phyloP scores from a whole-genome alignment of 2,113 vertebrate species.

The Garra rufa region DNA sequence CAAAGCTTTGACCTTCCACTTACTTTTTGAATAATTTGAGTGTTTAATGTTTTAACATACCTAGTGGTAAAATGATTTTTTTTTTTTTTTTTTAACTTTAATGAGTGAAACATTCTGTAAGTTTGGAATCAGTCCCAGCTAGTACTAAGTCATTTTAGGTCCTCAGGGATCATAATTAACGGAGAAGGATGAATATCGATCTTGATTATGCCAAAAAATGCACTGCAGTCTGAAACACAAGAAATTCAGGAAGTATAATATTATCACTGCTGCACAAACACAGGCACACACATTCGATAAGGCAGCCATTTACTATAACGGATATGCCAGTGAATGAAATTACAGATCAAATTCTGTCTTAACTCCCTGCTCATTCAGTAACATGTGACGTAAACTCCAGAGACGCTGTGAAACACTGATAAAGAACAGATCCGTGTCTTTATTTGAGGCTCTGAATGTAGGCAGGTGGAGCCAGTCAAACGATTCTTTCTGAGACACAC shows the following conservation, averaged over 20 bases:
- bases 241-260: background rate
- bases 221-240: background rate
- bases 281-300: background rate
- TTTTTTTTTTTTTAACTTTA: too few species aligned
- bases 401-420: slow-evolving; percentile 3
- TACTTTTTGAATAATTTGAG: background rate
- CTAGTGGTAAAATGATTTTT: background rate
- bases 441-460: background rate
- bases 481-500: slow-evolving; percentile 10
- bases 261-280: slow-evolving; percentile 1
- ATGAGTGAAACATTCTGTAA: background rate
- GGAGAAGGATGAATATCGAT: background rate
- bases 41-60: background rate
- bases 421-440: slow-evolving; percentile 29
- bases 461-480: slow-evolving; percentile 16
- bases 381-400: slow-evolving; percentile 18
- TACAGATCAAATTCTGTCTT: background rate
- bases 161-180: background rate
- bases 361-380: background rate
- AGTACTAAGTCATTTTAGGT: background rate
- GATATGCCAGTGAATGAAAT: slow-evolving; percentile 9
- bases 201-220: background rate
- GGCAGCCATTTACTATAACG: background rate
- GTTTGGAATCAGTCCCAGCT: background rate
- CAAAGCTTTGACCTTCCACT: background rate